Evolutionary conservation across 2,888 invertebrate genomes (phyloP), one percentile per base, ranked within the genome.

Genomic region (Diploptera punctata): DNA sequence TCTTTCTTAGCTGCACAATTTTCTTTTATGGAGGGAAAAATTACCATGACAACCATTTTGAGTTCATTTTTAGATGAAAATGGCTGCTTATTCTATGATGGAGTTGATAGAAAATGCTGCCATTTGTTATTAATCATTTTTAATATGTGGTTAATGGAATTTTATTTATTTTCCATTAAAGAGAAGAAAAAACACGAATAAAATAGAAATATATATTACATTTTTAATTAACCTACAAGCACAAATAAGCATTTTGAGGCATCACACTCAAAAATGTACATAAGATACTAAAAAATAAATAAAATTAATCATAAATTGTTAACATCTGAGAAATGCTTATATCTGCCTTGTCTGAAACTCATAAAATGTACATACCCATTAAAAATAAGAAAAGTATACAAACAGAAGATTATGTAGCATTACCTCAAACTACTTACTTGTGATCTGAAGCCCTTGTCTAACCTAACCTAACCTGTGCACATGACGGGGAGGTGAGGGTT

Each of bases 21-120:
- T 60, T 54, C 21, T 52, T 62, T 62, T 65, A 71, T 71, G 71
- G 71, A 71, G 71, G 71, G 71, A 71, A 71, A 71, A 65, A 52
- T 57, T 44, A 60, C 44, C 18, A 60, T 60, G 54, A 69, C 69
- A 43, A 69, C 69, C 69, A 69, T 60, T 68, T 57, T 69, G 57
- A 68, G 68, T 68, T 16, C 29, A 65, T 16, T 44, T 29, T 54
- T 24, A 18, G 33, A 54, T 54, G 33, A 67, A 65, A 31, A 68
- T 52, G 54, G 21, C 43, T 43, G 69, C 69, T 29, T 10, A 33
- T 29, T 24, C 19, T 69, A 29, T 67, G 26, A 47, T 13, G 26
- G 47, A 67, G 43, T 29, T 24, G 47, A 47, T 49, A 67, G 47
- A 67, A 47, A 47, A 44, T 47, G 67, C 18, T 67, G 26, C 47